phyloP scores from a whole-genome alignment of 2,113 vertebrate genomes.

The Dipodomys ordii region DNA sequence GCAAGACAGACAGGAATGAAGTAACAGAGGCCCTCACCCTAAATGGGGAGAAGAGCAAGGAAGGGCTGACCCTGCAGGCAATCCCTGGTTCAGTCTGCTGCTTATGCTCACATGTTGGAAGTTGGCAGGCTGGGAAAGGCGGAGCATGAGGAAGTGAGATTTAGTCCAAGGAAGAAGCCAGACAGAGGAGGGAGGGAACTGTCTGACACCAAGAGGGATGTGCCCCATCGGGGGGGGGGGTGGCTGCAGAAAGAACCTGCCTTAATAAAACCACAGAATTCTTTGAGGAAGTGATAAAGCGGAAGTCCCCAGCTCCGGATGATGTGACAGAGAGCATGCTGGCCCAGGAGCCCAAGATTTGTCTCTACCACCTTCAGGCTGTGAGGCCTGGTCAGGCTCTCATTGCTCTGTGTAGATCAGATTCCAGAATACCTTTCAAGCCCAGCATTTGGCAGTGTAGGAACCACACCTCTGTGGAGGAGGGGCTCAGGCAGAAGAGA shows the following conservation, averaged over 20 bases:
- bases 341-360: background rate
- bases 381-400: background rate
- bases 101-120: background rate
- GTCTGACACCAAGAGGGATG: constrained; percentile 9
- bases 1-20: background rate
- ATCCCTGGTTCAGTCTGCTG: background rate
- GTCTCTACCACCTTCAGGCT: background rate
- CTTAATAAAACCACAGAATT: background rate
- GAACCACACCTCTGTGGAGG: accelerated
- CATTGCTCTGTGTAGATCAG: accelerated
- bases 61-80: background rate
- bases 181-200: background rate
- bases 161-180: constrained; percentile 52
- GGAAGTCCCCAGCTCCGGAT: background rate
- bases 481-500: accelerated
- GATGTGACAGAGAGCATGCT: accelerated
- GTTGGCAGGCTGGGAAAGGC: constrained; percentile 34
- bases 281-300: background rate
- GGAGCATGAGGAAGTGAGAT: constrained; percentile 16
- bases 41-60: background rate
- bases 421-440: background rate
- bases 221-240: background rate
- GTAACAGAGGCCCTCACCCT: background rate
- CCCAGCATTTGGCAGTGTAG: accelerated
- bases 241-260: too few relatives aligned